Evolutionary conservation across 1,140 invertebrate species (phyloP).

Genomic region (Eufriesea mexicana): DNA sequence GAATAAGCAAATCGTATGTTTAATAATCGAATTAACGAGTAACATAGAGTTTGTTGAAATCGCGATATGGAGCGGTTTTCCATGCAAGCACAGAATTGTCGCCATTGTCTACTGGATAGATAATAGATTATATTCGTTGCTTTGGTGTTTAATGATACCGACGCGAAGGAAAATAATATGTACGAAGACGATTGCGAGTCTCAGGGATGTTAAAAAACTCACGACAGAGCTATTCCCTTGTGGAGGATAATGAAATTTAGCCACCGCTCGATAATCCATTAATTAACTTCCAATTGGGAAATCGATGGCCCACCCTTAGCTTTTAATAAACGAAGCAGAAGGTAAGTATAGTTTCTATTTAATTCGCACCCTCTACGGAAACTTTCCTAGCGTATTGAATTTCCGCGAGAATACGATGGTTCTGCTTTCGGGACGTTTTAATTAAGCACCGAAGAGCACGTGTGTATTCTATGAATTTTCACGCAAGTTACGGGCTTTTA

Average conservation of each 20-base stretch:
- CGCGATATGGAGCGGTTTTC: no score
- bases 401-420: not conserved
- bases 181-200: not conserved
- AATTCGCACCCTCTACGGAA: not conserved
- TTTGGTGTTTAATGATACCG: not conserved
- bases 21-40: no score
- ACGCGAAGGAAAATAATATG: not conserved
- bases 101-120: no score
- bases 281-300: constrained; percentile 7
- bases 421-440: not conserved
- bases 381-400: not conserved
- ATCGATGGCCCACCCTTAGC: not conserved
- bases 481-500: no score
- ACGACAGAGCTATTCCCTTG: not conserved
- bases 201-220: not conserved
- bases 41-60: no score
- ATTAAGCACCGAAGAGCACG: not conserved
- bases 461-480: no score
- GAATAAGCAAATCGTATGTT: no score
- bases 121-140: no score
- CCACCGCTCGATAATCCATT: not conserved
- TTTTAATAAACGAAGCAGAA: not conserved
- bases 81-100: no score
- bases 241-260: constrained; percentile 4
- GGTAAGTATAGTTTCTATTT: not conserved